Percentiles rank a stretch among this genome's conserved stretches.
Evolutionary conservation across 1,140 invertebrate genomes (phyloP).

Genomic region (Palaemon carinicauda): DNA sequence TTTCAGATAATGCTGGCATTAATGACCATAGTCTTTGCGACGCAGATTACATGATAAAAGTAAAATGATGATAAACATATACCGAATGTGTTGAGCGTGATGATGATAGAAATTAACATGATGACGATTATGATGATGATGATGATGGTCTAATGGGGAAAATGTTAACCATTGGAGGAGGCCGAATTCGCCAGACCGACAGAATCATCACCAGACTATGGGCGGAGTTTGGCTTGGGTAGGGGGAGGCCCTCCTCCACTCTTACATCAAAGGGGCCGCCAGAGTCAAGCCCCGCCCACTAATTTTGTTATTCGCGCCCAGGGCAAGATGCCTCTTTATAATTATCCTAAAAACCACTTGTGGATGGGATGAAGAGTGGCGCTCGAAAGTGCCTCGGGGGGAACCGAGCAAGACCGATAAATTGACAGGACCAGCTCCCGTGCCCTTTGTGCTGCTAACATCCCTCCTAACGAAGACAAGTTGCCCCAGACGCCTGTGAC

Average conservation of each 20-base stretch:
- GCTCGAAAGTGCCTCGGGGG: constrained; percentile 2
- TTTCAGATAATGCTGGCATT: too few relatives aligned
- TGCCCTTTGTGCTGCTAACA: constrained; percentile 21
- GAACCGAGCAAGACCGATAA: constrained; percentile 16
- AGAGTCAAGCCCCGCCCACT: constrained; percentile 28
- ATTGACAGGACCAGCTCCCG: constrained; percentile 43
- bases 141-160: too few relatives aligned
- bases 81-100: too few relatives aligned
- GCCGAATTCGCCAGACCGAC: too few relatives aligned
- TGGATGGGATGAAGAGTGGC: constrained; percentile 32
- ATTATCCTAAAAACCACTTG: constrained; percentile 55
- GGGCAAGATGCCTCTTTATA: constrained; percentile 37
- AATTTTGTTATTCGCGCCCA: constrained; percentile 52
- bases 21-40: too few relatives aligned
- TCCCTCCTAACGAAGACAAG: constrained; percentile 20
- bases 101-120: too few relatives aligned
- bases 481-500: background rate
- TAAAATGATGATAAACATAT: too few relatives aligned
- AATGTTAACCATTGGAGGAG: too few relatives aligned
- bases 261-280: constrained; percentile 42
- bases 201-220: too few relatives aligned
- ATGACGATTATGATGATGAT: too few relatives aligned
- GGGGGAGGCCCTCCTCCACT: background rate
- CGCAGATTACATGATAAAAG: too few relatives aligned
- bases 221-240: too few relatives aligned